Base-by-base conservation (phyloP, 2,113 vertebrate genomes). In the Erythrocercus mccallii region DNA sequence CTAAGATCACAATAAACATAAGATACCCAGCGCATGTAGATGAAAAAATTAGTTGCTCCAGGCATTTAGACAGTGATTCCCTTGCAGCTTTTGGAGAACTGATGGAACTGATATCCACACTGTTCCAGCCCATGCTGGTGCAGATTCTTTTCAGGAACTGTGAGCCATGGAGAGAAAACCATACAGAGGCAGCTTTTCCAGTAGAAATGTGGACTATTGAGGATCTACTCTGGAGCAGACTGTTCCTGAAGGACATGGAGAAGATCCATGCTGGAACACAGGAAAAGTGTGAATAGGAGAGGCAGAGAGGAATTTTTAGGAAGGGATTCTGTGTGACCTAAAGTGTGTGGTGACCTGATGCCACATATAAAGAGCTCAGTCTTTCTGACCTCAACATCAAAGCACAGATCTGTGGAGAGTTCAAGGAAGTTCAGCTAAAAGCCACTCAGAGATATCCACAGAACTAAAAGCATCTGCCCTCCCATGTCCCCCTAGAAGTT, bases 21-120 rank as follows among this genome's bases (percentile, higher is more conserved):
- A 53, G 24, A 24, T 27, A 61, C 0, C 2, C 2, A 30, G 7
- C 6, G 6, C 0, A 1, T 45, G 6, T 30, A 53, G 88, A 80
- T 17, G 25, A 53, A 94, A 73, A 77, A 54, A 28, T 11, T 2
- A 47, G 33, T 25, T 40, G 6, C 8, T 85, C n/a, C 28, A 68
- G 21, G 9, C 4, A 35, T 35, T 64, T 40, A 12, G 22, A 22
- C 19, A 68, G 8, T 47, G 25, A 73, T 48, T 22, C 3, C 9
- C 7, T 14, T 15, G 8, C 14, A 38, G 31, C 20, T 54, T 50
- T 64, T 51, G 37, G 15, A 57, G 8, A 47, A 19, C 11, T 15
- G n/a, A 45, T 5, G 13, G 47, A 71, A 8, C 7, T 53, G 15
- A 47, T 37, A 74, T 61, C 25, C 35, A 61, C n/a, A 24, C 8